Conservation (phyloP, 2,113 vertebrate genomes). For the Eretmodus cyanostictus region DNA sequence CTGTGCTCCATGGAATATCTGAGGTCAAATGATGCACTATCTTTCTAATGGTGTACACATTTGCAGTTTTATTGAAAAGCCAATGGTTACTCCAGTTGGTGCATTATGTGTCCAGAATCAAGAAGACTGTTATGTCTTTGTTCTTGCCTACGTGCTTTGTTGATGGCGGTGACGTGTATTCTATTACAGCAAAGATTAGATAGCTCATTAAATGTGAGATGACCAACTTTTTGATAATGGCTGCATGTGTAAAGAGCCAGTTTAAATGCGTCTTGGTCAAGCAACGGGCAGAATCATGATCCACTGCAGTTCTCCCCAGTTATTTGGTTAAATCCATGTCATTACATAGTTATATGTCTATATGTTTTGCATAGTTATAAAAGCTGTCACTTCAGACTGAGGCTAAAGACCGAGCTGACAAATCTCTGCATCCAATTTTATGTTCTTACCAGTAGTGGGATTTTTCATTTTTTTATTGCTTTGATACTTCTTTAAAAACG, state of each 20-base stretch:
- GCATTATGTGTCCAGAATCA: conserved; percentile 37
- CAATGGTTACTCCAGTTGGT: conserved; percentile 41
- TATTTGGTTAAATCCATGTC: not conserved
- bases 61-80: conserved; percentile 45
- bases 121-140: conserved; percentile 60
- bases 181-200: conserved; percentile 48
- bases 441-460: not conserved
- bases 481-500: not conserved
- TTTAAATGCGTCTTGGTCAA: not conserved
- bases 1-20: conserved; percentile 57
- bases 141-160: conserved; percentile 56
- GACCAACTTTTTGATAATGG: not conserved
- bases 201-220: conserved; percentile 22
- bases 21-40: conserved; percentile 46
- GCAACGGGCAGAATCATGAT: not conserved
- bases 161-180: conserved; percentile 38
- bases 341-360: not conserved
- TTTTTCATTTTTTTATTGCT: not conserved
- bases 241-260: not conserved
- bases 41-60: conserved; percentile 44
- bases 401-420: not conserved
- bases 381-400: not conserved
- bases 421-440: not conserved
- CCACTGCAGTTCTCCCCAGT: not conserved
- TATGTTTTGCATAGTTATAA: not conserved